Evolutionary conservation across 2,797 vertebrate genomes (phyloP).

Genomic region (Eidolon dupreanum): DNA sequence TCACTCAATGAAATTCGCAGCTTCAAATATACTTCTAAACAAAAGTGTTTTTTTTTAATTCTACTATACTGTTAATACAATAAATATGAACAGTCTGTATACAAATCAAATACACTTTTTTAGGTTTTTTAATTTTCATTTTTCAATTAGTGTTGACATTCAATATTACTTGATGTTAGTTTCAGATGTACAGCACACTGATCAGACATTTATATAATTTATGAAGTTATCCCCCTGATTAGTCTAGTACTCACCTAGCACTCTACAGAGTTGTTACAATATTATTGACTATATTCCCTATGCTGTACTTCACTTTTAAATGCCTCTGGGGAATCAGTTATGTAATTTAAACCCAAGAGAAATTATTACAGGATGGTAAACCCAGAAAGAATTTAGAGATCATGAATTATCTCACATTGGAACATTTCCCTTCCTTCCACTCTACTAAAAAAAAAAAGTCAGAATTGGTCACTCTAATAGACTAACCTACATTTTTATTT

Average conservation of each 20-base stretch:
- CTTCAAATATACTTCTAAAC: background rate
- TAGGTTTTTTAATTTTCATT: too few relatives aligned
- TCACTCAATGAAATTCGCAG: background rate
- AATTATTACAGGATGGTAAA: background rate
- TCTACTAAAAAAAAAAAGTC: background rate
- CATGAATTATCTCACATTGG: background rate
- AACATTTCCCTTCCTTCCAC: background rate
- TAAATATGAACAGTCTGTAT: background rate
- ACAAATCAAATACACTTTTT: background rate
- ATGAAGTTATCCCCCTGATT: too few relatives aligned
- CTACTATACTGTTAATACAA: background rate
- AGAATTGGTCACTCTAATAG: background rate
- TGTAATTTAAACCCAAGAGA: background rate
- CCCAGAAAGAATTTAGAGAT: background rate
- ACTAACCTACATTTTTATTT: background rate
- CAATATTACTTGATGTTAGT: too few relatives aligned
- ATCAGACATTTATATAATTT: too few relatives aligned
- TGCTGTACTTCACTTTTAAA: background rate
- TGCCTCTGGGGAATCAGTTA: background rate
- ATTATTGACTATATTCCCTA: too few relatives aligned
- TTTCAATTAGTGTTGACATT: too few relatives aligned
- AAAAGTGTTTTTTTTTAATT: background rate
- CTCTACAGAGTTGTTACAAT: too few relatives aligned
- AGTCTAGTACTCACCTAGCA: too few relatives aligned
- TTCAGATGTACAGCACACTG: too few relatives aligned